A percentile compares a stretch with the other conserved stretches of the same genome.
These are phyloP conservation scores for Peromyscus leucopus DNA, from an alignment of 2,113 vertebrate genomes.

Conservation along the genomic window DNA sequence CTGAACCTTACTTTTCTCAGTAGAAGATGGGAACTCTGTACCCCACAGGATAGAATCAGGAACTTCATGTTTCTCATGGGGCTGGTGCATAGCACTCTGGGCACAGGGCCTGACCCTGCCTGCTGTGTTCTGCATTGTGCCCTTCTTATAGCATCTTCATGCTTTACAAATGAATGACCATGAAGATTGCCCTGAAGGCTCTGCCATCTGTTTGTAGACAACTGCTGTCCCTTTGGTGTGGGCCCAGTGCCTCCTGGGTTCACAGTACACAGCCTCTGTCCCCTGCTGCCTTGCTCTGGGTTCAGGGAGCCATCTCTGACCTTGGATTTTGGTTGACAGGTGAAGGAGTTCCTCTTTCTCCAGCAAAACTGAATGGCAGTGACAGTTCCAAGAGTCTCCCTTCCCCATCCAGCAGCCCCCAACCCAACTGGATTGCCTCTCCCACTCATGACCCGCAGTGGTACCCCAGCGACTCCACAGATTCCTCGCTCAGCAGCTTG, in stretches of 20 bases:
- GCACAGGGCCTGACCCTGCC: rapidly evolving
- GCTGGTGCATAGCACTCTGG: background rate
- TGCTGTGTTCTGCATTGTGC: rapidly evolving
- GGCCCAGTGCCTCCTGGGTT: background rate
- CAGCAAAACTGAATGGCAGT: constrained; percentile 94
- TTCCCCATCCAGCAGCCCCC: constrained; percentile 94
- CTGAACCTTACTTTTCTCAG: background rate
- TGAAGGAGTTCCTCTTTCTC: constrained; percentile 94
- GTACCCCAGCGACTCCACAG: constrained; percentile 97
- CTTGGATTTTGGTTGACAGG: constrained; percentile 85
- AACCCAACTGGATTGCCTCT: constrained; percentile 96
- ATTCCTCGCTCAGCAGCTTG: constrained; percentile 96
- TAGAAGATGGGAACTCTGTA: background rate
- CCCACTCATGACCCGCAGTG: constrained; percentile 98
- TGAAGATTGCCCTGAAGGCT: too few relatives aligned
- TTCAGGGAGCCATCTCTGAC: background rate
- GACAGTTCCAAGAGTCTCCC: constrained; percentile 95
- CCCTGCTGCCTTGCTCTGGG: rapidly evolving
- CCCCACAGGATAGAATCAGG: background rate
- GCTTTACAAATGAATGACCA: too few relatives aligned
- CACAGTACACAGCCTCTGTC: too few relatives aligned
- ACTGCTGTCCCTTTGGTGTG: background rate
- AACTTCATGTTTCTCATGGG: rapidly evolving
- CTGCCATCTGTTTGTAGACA: background rate
- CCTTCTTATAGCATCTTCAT: background rate